Percentiles rank a stretch among this genome's conserved stretches.
phyloP scores from a whole-genome alignment of 2,113 vertebrate genomes.

The Antechinus flavipes region DNA sequence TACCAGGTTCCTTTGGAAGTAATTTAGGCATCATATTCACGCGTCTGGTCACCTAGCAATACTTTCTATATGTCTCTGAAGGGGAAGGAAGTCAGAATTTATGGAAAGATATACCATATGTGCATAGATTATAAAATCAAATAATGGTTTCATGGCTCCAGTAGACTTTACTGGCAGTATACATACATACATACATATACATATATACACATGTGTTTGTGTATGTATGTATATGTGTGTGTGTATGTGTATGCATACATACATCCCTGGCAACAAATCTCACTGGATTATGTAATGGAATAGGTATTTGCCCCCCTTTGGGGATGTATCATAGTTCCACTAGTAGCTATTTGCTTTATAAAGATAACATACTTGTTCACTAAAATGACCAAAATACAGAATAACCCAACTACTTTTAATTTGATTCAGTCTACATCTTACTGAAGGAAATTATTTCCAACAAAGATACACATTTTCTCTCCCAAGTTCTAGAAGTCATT shows the following conservation, averaged over 20 bases:
- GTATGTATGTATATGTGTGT: no score
- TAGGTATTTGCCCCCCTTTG: neutral
- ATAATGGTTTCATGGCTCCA: neutral
- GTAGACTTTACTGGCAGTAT: neutral
- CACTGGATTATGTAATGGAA: neutral
- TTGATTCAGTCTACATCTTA: neutral
- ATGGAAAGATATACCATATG: neutral
- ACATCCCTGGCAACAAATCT: neutral
- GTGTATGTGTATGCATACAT: no score
- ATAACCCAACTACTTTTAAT: neutral
- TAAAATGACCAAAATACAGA: neutral
- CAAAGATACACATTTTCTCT: neutral
- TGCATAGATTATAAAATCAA: neutral
- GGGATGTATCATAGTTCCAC: neutral
- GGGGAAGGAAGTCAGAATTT: neutral
- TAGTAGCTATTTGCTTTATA: neutral
- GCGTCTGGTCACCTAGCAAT: neutral
- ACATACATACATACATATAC: no score
- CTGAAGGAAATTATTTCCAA: neutral
- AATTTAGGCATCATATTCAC: neutral
- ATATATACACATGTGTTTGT: no score
- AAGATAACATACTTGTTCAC: neutral
- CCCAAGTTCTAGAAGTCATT: neutral
- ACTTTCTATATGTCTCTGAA: neutral
- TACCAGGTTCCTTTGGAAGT: neutral